Evolutionary conservation across 2,113 vertebrate genomes (phyloP), one percentile per base, ranked within the genome.

Genomic region (Gymnocephalus cernua): DNA sequence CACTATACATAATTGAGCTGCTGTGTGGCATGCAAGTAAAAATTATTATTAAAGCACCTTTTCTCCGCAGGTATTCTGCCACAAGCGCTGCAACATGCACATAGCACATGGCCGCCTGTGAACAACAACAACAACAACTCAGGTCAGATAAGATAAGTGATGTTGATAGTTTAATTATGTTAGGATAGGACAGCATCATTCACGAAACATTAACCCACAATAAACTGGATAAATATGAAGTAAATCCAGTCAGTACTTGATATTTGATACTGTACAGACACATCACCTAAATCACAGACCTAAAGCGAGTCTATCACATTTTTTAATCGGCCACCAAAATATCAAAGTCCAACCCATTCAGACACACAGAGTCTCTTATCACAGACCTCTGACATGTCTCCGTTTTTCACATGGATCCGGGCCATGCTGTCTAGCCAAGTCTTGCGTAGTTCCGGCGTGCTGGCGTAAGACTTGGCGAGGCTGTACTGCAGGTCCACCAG

Each of bases 401-500:
- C 97, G 6, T 99, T 98, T 91, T 99, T 99, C 80, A 99, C 97
- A 7, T 99, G 98, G 88, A 99, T 99, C 59, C 97, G 96, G 32
- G 98, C 98, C 98, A 99, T 99, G 94, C 98, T 99, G 93, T 99
- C 98, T 68, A 99, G 92, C 98, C 98, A 99, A 0, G 98, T 99
- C 92, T 99, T 99, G 78, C 98, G 96, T 12, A 99, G 96, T 82
- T 99, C 98, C 0, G 98, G 98, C 0, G 98, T 99, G 92, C 97
- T 99, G 56, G 98, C 97, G 0, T 99, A 99, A 14, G 98, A 99
- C 86, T 99, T 99, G 83, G 98, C 98, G 79, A 99, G 94, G 82
- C 98, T 99, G 92, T 99, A 99, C 93, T 99, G 98, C 64, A 99
- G 96, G 89, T 99, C 98, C 85, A 99, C 98, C 66, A 99, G 95